Conservation (phyloP, 2,113 vertebrate species). For the Takifugu flavidus region DNA sequence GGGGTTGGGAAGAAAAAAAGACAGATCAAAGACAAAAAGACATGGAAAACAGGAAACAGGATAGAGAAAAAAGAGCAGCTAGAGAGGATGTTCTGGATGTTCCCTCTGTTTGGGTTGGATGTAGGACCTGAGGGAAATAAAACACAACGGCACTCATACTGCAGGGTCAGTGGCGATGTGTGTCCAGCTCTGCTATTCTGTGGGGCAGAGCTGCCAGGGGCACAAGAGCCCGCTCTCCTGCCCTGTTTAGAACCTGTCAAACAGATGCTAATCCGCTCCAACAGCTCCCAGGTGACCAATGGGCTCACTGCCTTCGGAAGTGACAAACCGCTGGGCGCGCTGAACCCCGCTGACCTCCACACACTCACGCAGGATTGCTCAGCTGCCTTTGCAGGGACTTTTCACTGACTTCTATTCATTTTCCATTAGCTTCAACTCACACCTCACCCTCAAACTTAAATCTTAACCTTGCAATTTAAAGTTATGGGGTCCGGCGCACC, state of each 20-base stretch:
- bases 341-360: constrained; percentile 46
- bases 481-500: too few relatives aligned
- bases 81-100: constrained; percentile 50
- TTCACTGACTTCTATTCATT: too few relatives aligned
- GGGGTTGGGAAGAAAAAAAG: constrained; percentile 10
- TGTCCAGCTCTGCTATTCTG: constrained; percentile 10
- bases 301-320: constrained; percentile 51
- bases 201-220: constrained; percentile 42
- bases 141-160: constrained; percentile 33
- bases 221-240: constrained; percentile 36
- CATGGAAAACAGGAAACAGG: constrained; percentile 5
- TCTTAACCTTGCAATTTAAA: too few relatives aligned
- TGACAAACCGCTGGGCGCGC: constrained; percentile 43
- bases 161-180: constrained; percentile 15
- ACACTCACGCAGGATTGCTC: constrained; percentile 7
- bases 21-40: constrained; percentile 24
- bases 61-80: constrained; percentile 16
- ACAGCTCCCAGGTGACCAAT: constrained; percentile 69
- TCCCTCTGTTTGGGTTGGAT: constrained; percentile 41
- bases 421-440: too few relatives aligned
- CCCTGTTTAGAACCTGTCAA: constrained; percentile 61
- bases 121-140: constrained; percentile 34
- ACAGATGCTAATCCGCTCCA: constrained; percentile 60
- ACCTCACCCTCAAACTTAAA: too few relatives aligned
- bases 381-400: neutral